Base-by-base conservation (phyloP, 2,888 invertebrate genomes). In the Mythimna lalbum region DNA sequence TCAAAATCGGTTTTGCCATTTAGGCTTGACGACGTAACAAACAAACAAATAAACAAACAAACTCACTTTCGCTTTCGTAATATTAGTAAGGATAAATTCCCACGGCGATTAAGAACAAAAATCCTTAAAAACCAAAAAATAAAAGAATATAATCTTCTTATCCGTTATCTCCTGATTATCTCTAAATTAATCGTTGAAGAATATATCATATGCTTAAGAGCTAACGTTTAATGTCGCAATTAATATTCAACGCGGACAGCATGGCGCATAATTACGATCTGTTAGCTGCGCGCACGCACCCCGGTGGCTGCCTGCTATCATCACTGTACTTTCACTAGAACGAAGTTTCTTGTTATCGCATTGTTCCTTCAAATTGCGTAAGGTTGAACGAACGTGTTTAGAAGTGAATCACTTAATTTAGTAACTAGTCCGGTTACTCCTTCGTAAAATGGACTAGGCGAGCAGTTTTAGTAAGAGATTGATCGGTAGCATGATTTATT, bases 281-380 rank as follows among this genome's bases (percentile, higher is more conserved):
- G 74, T 76, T 79, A 75, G 68, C 59, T 67, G 71, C 73, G 74
- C 74, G 10, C 74, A 73, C 74, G 77, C 83, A 81, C 72, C 72
- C 69, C 77, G 70, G 78, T 78, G 73, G 81, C 79, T 81, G 69
- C 74, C 69, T 75, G 60, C 78, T 80, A 84, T 86, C 84, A 81
- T 76, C 79, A 69, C 74, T 36, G 67, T 31, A 84, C 85, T 85
- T 85, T 85, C 86, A 85, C 84, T 79, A 72, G 63, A 81, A 75
- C 72, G 73, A 81, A 77, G 65, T 73, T 81, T 71, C 76, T 86
- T 76, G 83, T 86, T 84, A 79, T 61, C 72, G 76, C 81, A 78
- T 81, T 84, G 83, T 84, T 80, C 66, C 64, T 76, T 65, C 31
- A 69, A 73, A 73, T 86, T 86, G 69, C 78, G 73, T 79, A 83